Evolutionary conservation across 2,888 invertebrate genomes (phyloP).

Genomic region (Clusia tigrina): DNA sequence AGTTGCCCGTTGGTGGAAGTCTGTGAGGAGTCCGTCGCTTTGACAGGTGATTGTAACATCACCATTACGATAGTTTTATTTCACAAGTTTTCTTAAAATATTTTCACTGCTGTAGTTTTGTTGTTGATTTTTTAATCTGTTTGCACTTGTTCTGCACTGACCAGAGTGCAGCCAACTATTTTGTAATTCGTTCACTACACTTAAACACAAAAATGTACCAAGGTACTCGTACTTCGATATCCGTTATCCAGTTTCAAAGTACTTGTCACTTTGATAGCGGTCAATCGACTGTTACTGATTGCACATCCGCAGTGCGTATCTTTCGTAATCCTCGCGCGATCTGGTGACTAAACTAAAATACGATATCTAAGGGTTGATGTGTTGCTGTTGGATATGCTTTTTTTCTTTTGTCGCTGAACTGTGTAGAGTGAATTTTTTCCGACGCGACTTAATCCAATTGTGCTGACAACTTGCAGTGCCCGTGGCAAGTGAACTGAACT

Average conservation of each 20-base stretch:
- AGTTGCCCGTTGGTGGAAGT: constrained; percentile 53
- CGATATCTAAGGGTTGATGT: constrained; percentile 35
- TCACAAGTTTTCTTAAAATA: constrained; percentile 15
- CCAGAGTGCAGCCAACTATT: neutral
- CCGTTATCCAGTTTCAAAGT: constrained; percentile 38
- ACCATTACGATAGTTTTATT: constrained; percentile 58
- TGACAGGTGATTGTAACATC: constrained; percentile 63
- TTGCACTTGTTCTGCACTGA: neutral
- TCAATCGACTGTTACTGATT: constrained; percentile 58
- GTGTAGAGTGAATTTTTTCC: neutral
- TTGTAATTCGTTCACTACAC: neutral
- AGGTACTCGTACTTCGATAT: constrained; percentile 19
- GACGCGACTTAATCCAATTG: constrained; percentile 42
- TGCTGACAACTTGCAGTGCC: constrained; percentile 41
- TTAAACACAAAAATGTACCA: neutral
- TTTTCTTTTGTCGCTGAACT: constrained; percentile 15
- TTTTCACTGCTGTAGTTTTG: constrained; percentile 23
- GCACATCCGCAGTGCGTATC: constrained; percentile 39
- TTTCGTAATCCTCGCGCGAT: constrained; percentile 45
- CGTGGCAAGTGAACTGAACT: constrained; percentile 49
- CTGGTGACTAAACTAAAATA: neutral
- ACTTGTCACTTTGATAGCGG: constrained; percentile 58
- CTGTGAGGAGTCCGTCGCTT: constrained; percentile 44
- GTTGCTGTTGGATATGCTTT: neutral
- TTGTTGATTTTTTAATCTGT: constrained; percentile 11